Evolutionary conservation across 2,113 vertebrate genomes (phyloP), one percentile per base, ranked within the genome.

Genomic region (Thomomys bottae): DNA sequence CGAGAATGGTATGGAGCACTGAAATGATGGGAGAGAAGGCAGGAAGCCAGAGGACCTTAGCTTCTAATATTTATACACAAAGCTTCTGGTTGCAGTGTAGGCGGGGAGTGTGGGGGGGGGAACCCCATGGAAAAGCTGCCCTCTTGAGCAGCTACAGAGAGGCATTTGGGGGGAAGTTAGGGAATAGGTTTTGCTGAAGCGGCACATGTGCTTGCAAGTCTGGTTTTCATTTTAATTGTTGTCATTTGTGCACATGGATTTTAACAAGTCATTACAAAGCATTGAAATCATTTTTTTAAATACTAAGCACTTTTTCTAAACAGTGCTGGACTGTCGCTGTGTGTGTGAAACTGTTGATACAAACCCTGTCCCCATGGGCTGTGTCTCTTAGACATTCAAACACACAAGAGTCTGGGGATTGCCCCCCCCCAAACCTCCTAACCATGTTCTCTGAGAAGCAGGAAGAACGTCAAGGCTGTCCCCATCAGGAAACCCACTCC

Each of bases 181-280:
- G 12, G 1, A 32, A 24, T 0, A 64, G 11, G 21, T 14, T 86
- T 80, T 59, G 28, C 57, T 17, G 30, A 88, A 91, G 64, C 64
- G 61, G 64, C 42, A 4, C 54, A 12, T 68, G 59, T 84, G 77
- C 40, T 57, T 57, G 71, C 70, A 67, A 67, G 54, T 26, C 79
- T 95, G 54, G 28, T 34, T 85, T 85, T 89, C 70, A 40, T 86
- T 84, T 87, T 64, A 92, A 73, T 80, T 79, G n/a, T 81, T 94
- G 76, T 80, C 88, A 61, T 87, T 90, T 82, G 49, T 83, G 71
- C 87, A 89, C 10, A 3, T 72, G 82, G 54, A 87, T 94, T 94
- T 93, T 88, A 93, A 95, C 93, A 57, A 85, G 45, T 88, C 92
- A 90, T 72, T 90, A 78, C 49, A 78, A 88, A 91, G 26, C 92